phyloP scores from a whole-genome alignment of 2,113 vertebrate species.

The Mormoops blainvillei region DNA sequence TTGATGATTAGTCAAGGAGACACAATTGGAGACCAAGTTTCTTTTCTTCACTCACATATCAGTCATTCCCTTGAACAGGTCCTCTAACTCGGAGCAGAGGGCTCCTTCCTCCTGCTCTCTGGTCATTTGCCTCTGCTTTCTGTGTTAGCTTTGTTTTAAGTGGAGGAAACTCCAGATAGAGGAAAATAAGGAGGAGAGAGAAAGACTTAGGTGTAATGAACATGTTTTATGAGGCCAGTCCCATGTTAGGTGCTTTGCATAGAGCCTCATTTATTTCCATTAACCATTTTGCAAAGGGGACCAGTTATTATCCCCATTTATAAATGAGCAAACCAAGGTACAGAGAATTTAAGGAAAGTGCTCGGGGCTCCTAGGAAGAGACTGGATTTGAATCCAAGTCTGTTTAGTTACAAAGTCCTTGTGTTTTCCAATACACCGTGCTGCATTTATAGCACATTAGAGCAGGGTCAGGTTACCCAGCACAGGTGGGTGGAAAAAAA shows the following conservation, averaged over 20 bases:
- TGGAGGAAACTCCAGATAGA: not conserved
- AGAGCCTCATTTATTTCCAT: not conserved
- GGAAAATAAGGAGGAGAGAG: not conserved
- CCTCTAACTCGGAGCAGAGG: not conserved
- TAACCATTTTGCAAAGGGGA: not conserved
- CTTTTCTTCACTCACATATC: not conserved
- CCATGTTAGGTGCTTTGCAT: not conserved
- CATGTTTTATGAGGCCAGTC: not conserved
- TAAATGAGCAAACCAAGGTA: not conserved
- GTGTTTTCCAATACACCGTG: not conserved
- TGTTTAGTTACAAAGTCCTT: not conserved
- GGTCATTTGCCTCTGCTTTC: not conserved
- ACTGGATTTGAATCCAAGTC: not conserved
- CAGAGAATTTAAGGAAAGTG: not conserved
- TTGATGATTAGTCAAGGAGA: not conserved
- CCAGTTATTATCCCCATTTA: not conserved
- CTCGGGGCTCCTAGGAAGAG: not conserved
- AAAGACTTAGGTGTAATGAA: not conserved
- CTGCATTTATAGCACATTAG: not conserved
- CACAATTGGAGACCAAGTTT: not conserved
- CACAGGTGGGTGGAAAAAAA: slow-evolving; percentile 32
- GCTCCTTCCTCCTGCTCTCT: not conserved
- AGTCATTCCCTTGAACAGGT: not conserved
- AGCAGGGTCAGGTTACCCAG: not conserved
- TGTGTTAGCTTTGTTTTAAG: not conserved